Evolutionary conservation across 2,113 vertebrate species (phyloP), one percentile per base, ranked within the genome.

Genomic region (Seriola aureovittata): DNA sequence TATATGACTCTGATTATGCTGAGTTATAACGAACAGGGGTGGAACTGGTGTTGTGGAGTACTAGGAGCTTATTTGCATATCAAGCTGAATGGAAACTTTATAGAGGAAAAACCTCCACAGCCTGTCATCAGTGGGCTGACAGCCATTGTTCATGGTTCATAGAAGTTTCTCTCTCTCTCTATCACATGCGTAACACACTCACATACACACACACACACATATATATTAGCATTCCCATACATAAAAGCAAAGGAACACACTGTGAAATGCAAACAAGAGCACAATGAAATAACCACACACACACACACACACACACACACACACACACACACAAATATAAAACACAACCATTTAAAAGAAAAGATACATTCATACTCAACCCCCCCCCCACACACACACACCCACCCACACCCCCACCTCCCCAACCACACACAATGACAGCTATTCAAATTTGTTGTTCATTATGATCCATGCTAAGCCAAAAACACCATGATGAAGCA

Each of bases 401-500:
- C 59, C 52, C 38, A n/a, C 50, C 16, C 58, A 58, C 34, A 72
- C 38, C 38, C 8, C 38, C 5, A 38, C 38, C 38, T 17, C 12
- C 63, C 34, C 44, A 29, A 58, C 44, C 36, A 32, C 50, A 75
- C 57, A 44, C 52, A 1, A 72, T 80, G 84, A 85, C 85, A 86
- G 76, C 82, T 78, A 89, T 92, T 92, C 76, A 86, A 73, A 91
- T 89, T 58, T 88, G 71, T 79, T 70, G 73, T 70, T 91, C 71
- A 85, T 83, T 83, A 85, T 87, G 80, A 90, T 84, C 84, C 85
- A 75, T 11, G n/a, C 74, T 92, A 88, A 88, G 87, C 90, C 21
- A 34, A 59, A 85, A 90, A 88, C 76, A 82, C 82, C 88, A 88
- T 85, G 91, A 91, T 77, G 25, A 82, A 85, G 92, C 88, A 90